These are phyloP conservation scores for Odiellus spinosus DNA, from an alignment of 2,888 invertebrate species.

Conservation along the genomic window DNA sequence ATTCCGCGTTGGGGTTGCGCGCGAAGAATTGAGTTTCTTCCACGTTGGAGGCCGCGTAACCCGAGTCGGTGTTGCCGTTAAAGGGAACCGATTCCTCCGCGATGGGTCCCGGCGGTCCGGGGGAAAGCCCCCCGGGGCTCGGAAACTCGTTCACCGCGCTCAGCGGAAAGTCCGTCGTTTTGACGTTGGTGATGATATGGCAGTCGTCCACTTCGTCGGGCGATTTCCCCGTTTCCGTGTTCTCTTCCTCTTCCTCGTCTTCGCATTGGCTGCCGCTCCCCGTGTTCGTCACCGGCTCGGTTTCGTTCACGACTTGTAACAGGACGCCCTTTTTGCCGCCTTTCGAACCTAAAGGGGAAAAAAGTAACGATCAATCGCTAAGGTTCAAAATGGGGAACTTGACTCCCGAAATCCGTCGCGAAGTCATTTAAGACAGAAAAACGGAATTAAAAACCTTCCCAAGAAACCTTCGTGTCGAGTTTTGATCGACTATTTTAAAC, in stretches of 20 bases:
- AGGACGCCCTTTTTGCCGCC: neutral
- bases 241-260: slow-evolving; percentile 27
- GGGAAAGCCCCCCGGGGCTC: neutral
- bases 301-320: neutral
- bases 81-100: slow-evolving; percentile 5
- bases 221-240: slow-evolving; percentile 24
- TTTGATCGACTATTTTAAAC: too few relatives aligned
- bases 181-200: slow-evolving; percentile 27
- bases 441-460: too few relatives aligned
- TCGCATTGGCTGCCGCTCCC: neutral
- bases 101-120: neutral
- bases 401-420: too few relatives aligned
- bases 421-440: too few relatives aligned
- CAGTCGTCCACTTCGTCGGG: slow-evolving; percentile 23
- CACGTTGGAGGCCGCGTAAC: slow-evolving; percentile 48
- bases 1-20: neutral
- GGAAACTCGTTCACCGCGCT: slow-evolving; percentile 44
- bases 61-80: slow-evolving; percentile 62
- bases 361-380: too few relatives aligned
- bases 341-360: too few relatives aligned
- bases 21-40: slow-evolving; percentile 36
- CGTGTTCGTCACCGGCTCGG: neutral
- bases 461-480: too few relatives aligned
- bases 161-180: slow-evolving; percentile 67
- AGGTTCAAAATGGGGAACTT: too few relatives aligned